These are phyloP conservation scores for Lycophotia porphyrea DNA, from an alignment of 2,888 invertebrate species.

Conservation along the genomic window DNA sequence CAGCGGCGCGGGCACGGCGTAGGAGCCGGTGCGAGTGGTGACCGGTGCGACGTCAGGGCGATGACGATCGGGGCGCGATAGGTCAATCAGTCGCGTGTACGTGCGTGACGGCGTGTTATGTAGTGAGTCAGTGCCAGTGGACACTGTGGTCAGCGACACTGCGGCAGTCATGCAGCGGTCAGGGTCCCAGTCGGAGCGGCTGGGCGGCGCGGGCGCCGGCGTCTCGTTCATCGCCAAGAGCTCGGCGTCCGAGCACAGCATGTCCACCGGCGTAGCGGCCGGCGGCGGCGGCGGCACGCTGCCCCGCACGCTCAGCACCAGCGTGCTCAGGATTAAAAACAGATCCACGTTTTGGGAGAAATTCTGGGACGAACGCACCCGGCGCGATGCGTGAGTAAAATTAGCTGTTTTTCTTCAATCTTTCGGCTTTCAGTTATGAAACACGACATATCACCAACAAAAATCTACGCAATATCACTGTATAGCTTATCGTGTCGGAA, in stretches of 20 bases:
- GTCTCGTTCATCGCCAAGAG: conserved; percentile 84
- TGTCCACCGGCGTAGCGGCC: conserved; percentile 88
- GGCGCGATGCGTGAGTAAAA: conserved; percentile 92
- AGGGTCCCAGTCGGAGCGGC: conserved; percentile 90
- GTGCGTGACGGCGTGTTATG: conserved; percentile 67
- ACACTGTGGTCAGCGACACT: conserved; percentile 47
- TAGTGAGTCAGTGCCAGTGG: conserved; percentile 67
- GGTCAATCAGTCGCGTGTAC: conserved; percentile 57
- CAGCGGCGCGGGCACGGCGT: conserved; percentile 44
- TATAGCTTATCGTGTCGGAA: conserved; percentile 24
- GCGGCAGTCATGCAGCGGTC: conserved; percentile 86
- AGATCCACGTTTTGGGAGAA: conserved; percentile 96
- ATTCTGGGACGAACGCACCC: conserved; percentile 93
- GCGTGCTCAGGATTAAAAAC: conserved; percentile 94
- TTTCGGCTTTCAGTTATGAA: conserved; percentile 3
- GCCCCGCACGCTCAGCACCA: conserved; percentile 94
- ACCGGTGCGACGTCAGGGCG: conserved; percentile 60
- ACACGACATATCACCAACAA: conserved; percentile 2
- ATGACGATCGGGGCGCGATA: conserved; percentile 64
- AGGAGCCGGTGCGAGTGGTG: conserved; percentile 53
- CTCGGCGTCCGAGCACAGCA: conserved; percentile 88
- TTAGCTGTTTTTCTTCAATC: conserved; percentile 30
- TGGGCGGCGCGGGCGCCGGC: conserved; percentile 81
- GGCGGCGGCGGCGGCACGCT: conserved; percentile 89
- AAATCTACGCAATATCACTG: conserved; percentile 4